Percentiles rank a stretch among this genome's conserved stretches.
Conservation (phyloP, 1,140 invertebrate genomes). For the Hetaerina americana region DNA sequence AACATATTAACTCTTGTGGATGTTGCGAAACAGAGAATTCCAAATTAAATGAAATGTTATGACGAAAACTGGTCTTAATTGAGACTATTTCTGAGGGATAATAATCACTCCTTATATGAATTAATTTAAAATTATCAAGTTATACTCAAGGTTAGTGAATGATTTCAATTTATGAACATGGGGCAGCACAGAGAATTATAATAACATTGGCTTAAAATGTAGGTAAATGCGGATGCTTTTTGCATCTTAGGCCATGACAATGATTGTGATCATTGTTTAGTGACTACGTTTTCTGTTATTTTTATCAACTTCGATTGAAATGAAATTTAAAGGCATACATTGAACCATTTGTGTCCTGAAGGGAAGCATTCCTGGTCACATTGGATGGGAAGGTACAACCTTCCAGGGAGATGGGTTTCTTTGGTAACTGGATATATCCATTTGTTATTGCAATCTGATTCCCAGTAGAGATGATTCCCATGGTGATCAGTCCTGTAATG, state of each 20-base stretch:
- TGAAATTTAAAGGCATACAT: neutral
- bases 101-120: no score
- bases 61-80: no score
- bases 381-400: slow-evolving; percentile 4
- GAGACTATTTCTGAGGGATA: no score
- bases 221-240: neutral
- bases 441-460: slow-evolving; percentile 57
- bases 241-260: neutral
- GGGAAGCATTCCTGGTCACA: neutral
- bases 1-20: no score
- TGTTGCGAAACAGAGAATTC: no score
- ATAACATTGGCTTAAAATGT: neutral
- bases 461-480: slow-evolving; percentile 76
- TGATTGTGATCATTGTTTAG: neutral
- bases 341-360: neutral
- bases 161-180: no score
- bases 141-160: no score
- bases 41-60: no score
- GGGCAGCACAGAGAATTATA: no score
- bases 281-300: neutral
- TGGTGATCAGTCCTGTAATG: slow-evolving; percentile 48
- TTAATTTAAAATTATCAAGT: no score
- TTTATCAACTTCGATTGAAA: neutral
- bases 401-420: slow-evolving; percentile 11
- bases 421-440: slow-evolving; percentile 38